These are phyloP conservation scores for Clusia tigrina DNA, from an alignment of 2,888 invertebrate species.

Conservation along the genomic window DNA sequence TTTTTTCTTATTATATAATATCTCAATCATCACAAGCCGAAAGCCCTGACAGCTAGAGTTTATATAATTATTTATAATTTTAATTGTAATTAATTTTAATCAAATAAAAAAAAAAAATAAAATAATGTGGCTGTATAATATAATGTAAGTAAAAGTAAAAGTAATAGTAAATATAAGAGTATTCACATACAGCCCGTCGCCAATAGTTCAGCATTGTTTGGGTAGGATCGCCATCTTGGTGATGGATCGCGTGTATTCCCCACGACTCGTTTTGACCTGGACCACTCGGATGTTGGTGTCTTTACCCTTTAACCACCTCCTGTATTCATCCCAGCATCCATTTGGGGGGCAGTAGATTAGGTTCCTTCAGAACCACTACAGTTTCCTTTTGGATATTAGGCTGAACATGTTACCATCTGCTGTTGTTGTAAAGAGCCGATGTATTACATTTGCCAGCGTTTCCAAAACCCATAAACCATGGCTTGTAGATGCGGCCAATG, in stretches of 20 bases:
- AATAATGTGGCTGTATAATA: no score
- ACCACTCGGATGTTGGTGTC: slow-evolving; percentile 30
- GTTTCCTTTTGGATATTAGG: slow-evolving; percentile 17
- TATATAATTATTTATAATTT: no score
- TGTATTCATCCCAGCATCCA: slow-evolving; percentile 28
- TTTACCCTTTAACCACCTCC: slow-evolving; percentile 17
- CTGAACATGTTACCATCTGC: slow-evolving; percentile 23
- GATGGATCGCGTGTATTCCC: slow-evolving; percentile 12
- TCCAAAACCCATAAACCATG: not conserved
- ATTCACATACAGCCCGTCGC: no score
- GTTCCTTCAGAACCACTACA: slow-evolving; percentile 29
- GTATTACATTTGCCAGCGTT: not conserved
- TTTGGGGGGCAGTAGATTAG: slow-evolving; percentile 29
- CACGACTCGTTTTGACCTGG: slow-evolving; percentile 21
- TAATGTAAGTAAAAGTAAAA: no score
- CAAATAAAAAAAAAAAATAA: no score
- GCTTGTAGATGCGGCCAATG: not conserved
- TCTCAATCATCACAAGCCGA: no score
- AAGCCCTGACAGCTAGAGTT: no score
- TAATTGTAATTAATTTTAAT: no score
- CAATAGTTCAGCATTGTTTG: no score
- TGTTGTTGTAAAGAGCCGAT: slow-evolving; percentile 21
- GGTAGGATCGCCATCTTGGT: slow-evolving; percentile 23
- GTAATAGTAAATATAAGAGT: no score
- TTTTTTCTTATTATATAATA: no score